Conservation (phyloP, 2,888 invertebrate species). For the Drosophila aldrichi region DNA sequence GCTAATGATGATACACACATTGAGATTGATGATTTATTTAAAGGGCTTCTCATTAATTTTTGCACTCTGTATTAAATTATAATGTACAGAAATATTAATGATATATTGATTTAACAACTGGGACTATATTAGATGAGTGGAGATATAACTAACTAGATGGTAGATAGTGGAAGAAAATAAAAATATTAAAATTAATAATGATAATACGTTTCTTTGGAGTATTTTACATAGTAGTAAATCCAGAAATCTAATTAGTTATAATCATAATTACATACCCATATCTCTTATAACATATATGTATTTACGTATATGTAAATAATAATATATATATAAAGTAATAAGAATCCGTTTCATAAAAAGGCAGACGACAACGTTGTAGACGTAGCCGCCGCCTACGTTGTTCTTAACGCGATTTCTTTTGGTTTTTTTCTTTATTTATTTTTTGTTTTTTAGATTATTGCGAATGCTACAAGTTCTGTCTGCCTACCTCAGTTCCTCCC, state of each 20-base stretch:
- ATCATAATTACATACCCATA: too few species aligned
- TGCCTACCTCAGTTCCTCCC: not conserved
- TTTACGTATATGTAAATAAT: too few species aligned
- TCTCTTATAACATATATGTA: not conserved
- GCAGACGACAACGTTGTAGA: slow-evolving; percentile 22
- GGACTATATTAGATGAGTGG: not conserved
- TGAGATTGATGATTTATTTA: slow-evolving; percentile 10
- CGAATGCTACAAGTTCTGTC: slow-evolving; percentile 41
- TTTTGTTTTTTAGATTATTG: slow-evolving; percentile 25
- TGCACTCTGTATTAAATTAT: not conserved
- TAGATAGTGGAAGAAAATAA: not conserved
- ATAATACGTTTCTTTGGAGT: too few species aligned
- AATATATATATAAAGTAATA: slow-evolving; percentile 2
- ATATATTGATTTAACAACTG: not conserved
- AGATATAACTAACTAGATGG: not conserved
- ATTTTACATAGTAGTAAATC: too few species aligned
- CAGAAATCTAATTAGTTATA: too few species aligned
- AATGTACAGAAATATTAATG: not conserved
- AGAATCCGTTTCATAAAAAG: slow-evolving; percentile 39
- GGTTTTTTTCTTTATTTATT: slow-evolving; percentile 26
- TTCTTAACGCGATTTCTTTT: slow-evolving; percentile 52
- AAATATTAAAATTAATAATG: too few species aligned
- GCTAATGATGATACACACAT: slow-evolving; percentile 6
- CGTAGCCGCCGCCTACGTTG: slow-evolving; percentile 48
- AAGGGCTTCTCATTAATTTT: slow-evolving; percentile 5